Evolutionary conservation across 2,113 vertebrate species (phyloP).

Genomic region (Corydoras maculifer): DNA sequence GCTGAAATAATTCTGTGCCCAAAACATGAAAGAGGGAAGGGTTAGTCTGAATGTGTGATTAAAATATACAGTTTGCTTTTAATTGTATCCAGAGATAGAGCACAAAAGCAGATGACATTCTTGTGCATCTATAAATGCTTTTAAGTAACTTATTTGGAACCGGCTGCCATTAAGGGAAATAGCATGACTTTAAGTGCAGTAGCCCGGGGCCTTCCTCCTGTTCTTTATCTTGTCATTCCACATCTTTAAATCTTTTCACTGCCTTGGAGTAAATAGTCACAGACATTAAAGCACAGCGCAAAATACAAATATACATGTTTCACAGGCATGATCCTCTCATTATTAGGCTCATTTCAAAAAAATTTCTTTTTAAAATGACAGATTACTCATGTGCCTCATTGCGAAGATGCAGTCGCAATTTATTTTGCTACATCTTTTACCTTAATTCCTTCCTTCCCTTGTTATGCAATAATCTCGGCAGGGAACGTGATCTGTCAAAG

Average conservation of each 20-base stretch:
- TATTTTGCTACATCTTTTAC: conserved; percentile 10
- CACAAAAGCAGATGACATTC: conserved; percentile 69
- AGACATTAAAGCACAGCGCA: conserved; percentile 59
- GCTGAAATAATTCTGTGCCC: conserved; percentile 55
- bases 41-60: conserved; percentile 49
- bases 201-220: conserved; percentile 59
- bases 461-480: conserved; percentile 9
- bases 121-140: conserved; percentile 75
- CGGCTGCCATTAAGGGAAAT: conserved; percentile 71
- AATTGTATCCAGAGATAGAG: conserved; percentile 64
- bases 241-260: conserved; percentile 70
- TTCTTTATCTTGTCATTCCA: conserved; percentile 74
- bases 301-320: conserved; percentile 65
- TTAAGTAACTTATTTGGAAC: conserved; percentile 75
- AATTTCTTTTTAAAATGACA: conserved; percentile 41
- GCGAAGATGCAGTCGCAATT: neutral
- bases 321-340: conserved; percentile 58
- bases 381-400: conserved; percentile 19
- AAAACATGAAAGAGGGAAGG: conserved; percentile 34
- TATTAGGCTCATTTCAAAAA: conserved; percentile 55
- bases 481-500: neutral
- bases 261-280: conserved; percentile 64
- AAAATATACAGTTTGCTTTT: conserved; percentile 64
- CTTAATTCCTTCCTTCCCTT: neutral
- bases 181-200: conserved; percentile 70